phyloP scores from a whole-genome alignment of 1,140 invertebrate genomes.

The Carposina sasakii region DNA sequence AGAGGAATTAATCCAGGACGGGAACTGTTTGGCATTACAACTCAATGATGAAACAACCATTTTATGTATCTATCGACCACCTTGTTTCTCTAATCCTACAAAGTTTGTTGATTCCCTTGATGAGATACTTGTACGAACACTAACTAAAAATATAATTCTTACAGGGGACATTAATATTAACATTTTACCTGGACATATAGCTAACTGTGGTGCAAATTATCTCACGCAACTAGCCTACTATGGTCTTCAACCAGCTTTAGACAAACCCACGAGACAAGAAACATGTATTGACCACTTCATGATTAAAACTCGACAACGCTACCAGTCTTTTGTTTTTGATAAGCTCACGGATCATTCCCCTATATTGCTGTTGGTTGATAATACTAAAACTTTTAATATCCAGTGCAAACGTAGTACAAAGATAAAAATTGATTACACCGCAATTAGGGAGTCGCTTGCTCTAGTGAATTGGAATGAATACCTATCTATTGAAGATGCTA shows the following conservation, averaged over 20 bases:
- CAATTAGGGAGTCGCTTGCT: neutral
- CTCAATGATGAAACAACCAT: neutral
- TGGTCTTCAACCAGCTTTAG: neutral
- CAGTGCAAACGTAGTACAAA: no score
- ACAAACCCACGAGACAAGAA: neutral
- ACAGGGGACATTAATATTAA: neutral
- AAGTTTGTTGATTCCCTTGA: neutral
- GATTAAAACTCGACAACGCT: no score
- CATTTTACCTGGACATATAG: neutral
- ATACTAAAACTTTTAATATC: no score
- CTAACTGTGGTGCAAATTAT: neutral
- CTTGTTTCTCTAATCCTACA: no score
- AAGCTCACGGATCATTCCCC: neutral
- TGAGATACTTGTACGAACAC: neutral
- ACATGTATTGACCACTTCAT: neutral
- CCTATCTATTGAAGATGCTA: neutral
- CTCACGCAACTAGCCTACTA: neutral
- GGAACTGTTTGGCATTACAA: no score
- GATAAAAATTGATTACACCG: neutral
- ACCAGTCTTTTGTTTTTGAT: no score
- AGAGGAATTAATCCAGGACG: no score
- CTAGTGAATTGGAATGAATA: neutral
- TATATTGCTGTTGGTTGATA: no score
- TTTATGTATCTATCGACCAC: neutral
- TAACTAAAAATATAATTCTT: neutral